phyloP scores from a whole-genome alignment of 1,140 invertebrate genomes.

The Lepidotrigona ventralis region DNA sequence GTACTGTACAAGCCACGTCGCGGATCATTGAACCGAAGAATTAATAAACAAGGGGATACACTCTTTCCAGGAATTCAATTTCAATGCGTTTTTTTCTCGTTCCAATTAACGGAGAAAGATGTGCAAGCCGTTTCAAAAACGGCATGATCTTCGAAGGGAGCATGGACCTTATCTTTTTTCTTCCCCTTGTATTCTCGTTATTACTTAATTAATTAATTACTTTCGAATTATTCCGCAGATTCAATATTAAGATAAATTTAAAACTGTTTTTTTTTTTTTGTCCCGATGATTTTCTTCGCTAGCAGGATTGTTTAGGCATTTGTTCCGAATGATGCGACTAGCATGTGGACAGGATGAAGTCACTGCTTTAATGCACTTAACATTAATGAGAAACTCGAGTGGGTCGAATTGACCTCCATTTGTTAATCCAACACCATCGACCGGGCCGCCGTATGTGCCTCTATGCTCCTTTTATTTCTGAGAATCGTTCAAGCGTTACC shows the following conservation, averaged over 20 bases:
- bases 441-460: conserved; percentile 35
- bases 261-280: too few species aligned
- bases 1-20: conserved; percentile 9
- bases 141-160: background rate
- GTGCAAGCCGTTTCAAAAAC: background rate
- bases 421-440: conserved; percentile 65
- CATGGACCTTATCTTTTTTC: background rate
- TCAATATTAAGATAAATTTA: too few species aligned
- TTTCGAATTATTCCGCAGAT: background rate
- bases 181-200: background rate
- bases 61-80: conserved; percentile 38
- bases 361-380: conserved; percentile 57
- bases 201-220: background rate
- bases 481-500: background rate
- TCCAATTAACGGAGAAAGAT: background rate
- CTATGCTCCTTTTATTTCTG: conserved; percentile 33
- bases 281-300: background rate
- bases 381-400: conserved; percentile 71
- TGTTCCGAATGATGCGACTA: conserved; percentile 31
- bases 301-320: conserved; percentile 27
- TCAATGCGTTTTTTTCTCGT: conserved; percentile 26
- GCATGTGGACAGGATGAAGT: conserved; percentile 47
- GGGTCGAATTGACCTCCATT: conserved; percentile 74
- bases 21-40: conserved; percentile 47
- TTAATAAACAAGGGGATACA: conserved; percentile 41